These are phyloP conservation scores for Pogonocherus hispidulus DNA, from an alignment of 2,888 invertebrate species.

Conservation along the genomic window DNA sequence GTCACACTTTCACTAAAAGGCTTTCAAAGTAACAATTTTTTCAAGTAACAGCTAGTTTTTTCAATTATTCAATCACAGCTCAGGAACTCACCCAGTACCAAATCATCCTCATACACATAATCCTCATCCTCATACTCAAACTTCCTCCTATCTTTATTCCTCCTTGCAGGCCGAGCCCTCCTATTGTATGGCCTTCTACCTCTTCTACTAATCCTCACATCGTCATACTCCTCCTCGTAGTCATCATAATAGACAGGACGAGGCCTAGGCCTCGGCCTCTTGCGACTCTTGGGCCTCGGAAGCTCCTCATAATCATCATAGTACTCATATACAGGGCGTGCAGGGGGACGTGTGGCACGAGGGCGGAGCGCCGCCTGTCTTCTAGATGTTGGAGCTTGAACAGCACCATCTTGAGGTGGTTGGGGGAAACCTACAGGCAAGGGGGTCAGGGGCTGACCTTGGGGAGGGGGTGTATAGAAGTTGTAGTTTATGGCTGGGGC, in stretches of 20 bases:
- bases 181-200: conserved; percentile 57
- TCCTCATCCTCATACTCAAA: conserved; percentile 59
- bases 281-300: conserved; percentile 69
- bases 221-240: conserved; percentile 76
- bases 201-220: conserved; percentile 67
- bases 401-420: not conserved
- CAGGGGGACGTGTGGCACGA: conserved; percentile 62
- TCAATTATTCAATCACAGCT: too few species aligned
- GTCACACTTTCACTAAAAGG: too few species aligned
- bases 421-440: conserved; percentile 26
- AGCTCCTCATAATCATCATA: conserved; percentile 77
- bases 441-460: conserved; percentile 45
- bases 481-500: conserved; percentile 70
- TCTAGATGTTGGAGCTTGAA: conserved; percentile 21
- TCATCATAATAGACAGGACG: conserved; percentile 72
- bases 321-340: conserved; percentile 78
- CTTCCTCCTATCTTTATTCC: conserved; percentile 55
- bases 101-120: conserved; percentile 51
- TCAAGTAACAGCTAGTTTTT: too few species aligned
- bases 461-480: conserved; percentile 58
- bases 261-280: conserved; percentile 70
- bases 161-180: conserved; percentile 49
- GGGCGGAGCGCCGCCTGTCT: conserved; percentile 55
- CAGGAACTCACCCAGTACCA: conserved; percentile 31
- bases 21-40: too few species aligned